These are phyloP conservation scores for Chrysolina americana DNA, from an alignment of 2,888 invertebrate species.

Conservation along the genomic window DNA sequence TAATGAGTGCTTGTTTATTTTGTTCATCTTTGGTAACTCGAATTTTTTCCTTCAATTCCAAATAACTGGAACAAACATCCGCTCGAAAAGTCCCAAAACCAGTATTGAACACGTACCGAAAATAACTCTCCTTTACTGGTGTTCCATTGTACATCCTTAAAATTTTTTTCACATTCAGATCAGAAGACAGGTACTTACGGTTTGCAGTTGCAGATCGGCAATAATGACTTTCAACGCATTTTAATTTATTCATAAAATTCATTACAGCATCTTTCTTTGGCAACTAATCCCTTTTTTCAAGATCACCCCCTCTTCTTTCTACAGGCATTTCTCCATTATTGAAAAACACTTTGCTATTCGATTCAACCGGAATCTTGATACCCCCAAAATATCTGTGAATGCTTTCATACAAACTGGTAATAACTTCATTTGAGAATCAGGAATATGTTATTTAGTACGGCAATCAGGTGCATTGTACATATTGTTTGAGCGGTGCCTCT, in stretches of 20 bases:
- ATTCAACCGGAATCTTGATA: background rate
- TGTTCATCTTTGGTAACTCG: constrained; percentile 48
- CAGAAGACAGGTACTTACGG: constrained; percentile 46
- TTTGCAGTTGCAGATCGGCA: constrained; percentile 22
- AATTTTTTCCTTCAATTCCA: constrained; percentile 55
- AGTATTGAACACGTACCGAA: constrained; percentile 55
- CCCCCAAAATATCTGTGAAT: constrained; percentile 1
- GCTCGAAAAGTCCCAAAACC: constrained; percentile 55
- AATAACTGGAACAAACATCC: constrained; percentile 56
- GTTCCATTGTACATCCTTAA: constrained; percentile 42
- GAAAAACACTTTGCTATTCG: background rate
- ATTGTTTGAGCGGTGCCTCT: no score
- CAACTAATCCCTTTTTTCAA: constrained; percentile 38
- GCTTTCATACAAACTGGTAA: background rate
- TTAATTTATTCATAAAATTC: constrained; percentile 52
- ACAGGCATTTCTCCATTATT: constrained; percentile 29
- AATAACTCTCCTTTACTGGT: constrained; percentile 45
- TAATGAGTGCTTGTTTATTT: constrained; percentile 50
- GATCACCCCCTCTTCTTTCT: constrained; percentile 52
- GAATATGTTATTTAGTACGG: background rate
- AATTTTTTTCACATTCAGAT: constrained; percentile 51
- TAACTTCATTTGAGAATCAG: background rate
- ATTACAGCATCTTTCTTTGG: constrained; percentile 52
- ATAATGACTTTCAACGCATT: constrained; percentile 49
- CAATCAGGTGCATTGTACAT: no score